Evolutionary conservation across 2,888 invertebrate genomes (phyloP).

Genomic region (Trachelus tabidus): DNA sequence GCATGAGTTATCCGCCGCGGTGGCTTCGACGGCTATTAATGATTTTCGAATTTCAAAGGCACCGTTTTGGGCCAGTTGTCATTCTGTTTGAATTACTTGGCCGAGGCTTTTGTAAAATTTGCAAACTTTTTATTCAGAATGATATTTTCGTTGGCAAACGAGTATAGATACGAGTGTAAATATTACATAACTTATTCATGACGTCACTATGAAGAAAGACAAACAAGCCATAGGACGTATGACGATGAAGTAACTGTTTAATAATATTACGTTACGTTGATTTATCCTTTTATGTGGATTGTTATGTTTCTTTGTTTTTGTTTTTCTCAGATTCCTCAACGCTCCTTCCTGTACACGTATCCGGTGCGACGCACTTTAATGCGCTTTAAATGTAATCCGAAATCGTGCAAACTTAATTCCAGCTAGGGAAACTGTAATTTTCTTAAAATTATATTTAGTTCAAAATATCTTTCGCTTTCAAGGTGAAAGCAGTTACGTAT

Average conservation of each 20-base stretch:
- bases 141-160: background rate
- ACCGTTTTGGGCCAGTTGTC: background rate
- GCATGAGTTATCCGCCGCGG: background rate
- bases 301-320: background rate
- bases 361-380: constrained; percentile 21
- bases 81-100: background rate
- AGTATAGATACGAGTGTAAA: background rate
- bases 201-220: background rate
- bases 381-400: constrained; percentile 36
- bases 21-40: background rate
- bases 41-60: background rate
- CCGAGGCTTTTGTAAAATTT: background rate
- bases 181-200: background rate
- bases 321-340: background rate
- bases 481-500: background rate
- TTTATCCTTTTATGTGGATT: background rate
- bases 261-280: background rate
- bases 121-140: background rate
- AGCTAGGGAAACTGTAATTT: constrained; percentile 44
- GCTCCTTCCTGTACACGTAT: background rate
- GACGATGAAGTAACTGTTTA: background rate
- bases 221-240: background rate
- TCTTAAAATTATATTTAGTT: constrained; percentile 37
- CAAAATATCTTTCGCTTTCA: background rate
- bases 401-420: too few relatives aligned